Evolutionary conservation across 1,140 invertebrate genomes (phyloP).

Genomic region (Drosophila nikananu): DNA sequence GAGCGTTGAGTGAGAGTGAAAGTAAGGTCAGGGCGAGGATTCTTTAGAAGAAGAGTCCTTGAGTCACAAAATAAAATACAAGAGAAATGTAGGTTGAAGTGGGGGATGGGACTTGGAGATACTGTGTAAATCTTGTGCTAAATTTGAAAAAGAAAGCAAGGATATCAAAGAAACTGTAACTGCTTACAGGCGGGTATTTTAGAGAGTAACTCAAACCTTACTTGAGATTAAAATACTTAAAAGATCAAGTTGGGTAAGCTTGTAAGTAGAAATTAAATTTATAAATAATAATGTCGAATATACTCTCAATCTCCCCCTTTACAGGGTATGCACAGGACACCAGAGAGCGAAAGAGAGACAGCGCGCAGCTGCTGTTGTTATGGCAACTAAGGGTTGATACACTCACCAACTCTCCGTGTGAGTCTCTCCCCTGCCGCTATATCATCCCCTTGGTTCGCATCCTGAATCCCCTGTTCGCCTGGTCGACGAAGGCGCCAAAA

Average conservation of each 20-base stretch:
- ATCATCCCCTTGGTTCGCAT: neutral
- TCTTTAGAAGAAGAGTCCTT: constrained; percentile 47
- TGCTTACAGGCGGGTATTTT: neutral
- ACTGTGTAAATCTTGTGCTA: neutral
- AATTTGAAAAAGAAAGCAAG: neutral
- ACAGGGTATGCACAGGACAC: constrained; percentile 1
- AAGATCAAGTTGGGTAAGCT: neutral
- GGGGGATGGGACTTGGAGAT: too few species aligned
- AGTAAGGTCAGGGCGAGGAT: constrained; percentile 60
- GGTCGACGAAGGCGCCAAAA: constrained; percentile 81
- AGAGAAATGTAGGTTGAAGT: neutral
- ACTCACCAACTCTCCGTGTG: neutral
- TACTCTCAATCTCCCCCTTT: too few species aligned
- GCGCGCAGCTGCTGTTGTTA: constrained; percentile 49
- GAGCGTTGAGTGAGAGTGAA: constrained; percentile 19
- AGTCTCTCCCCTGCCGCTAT: neutral
- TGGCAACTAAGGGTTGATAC: constrained; percentile 22
- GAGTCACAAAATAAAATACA: constrained; percentile 37
- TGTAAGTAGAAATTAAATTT: neutral
- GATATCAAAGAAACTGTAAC: too few species aligned
- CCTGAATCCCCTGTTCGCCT: constrained; percentile 62
- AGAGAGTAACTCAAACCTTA: neutral
- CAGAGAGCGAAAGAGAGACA: neutral
- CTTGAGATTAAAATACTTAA: accelerated
- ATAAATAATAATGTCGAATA: neutral